Evolutionary conservation across 2,113 vertebrate species (phyloP), one percentile per base, ranked within the genome.

Genomic region (Sinocyclocheilus anophthalmus): DNA sequence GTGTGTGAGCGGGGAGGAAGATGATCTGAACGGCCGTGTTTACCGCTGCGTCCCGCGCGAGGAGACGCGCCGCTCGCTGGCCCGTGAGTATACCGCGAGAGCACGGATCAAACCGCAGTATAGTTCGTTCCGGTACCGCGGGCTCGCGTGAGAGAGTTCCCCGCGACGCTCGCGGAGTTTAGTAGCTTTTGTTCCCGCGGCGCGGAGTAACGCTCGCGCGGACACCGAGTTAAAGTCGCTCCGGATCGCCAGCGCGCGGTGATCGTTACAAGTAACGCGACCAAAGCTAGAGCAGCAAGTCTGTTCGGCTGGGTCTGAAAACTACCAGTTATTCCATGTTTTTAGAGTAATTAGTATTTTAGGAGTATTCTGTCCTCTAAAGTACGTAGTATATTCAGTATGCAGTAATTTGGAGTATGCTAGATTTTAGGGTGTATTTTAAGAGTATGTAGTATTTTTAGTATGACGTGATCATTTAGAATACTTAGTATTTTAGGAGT

Each of bases 121-220:
- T 59, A 8, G 59, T 20, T 79, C 22, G 2, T 5, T n/a, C 4
- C 16, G 39, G 5, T 48, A 6, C 9, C 7, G 16, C 5, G 12
- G 2, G 45, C 9, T 45, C 42, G 9, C 3, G 9, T 39, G 24
- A 22, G 76, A 5, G 9, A 57, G 14, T 79, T 82, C 53, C 61
- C 24, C 81, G 81, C 63, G 65, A n/a, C 48, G 22, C 10, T 30
- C 48, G 48, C 18, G 81, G 26, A 33, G 30, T 6, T 37, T 5
- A 33, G 67, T 9, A 72, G 81, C 81, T 83, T 83, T 83, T 83
- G 81, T 83, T 83, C 67, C 65, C 24, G 9, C 1, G 2, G 42
- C 42, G 9, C 45, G 3, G 45, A 50, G 24, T 24, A 81, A 63
- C 55, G 6, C 33, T 33, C 63, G 2, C 10, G 11, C 7, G 53